Percentiles rank a stretch among this genome's conserved stretches.
Conservation (phyloP, 2,888 invertebrate genomes). For the Oligia fasciuncula region DNA sequence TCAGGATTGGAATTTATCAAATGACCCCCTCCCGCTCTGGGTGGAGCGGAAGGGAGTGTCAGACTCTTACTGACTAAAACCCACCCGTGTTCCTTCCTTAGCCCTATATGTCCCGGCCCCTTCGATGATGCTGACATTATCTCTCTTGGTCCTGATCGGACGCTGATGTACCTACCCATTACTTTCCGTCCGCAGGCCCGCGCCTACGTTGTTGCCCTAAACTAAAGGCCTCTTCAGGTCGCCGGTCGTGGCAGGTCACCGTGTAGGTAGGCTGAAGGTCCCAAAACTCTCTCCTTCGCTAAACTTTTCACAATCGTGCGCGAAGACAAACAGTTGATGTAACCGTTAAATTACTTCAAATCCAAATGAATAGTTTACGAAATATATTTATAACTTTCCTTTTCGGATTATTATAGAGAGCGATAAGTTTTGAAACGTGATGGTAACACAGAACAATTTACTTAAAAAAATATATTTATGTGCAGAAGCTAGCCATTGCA, state of each 20-base stretch:
- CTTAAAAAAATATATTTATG: no score
- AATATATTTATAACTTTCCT: slow-evolving; percentile 52
- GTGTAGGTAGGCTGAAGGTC: neutral
- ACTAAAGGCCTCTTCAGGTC: neutral
- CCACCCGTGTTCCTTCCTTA: no score
- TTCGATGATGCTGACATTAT: no score
- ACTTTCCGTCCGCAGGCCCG: no score
- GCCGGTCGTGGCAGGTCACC: neutral
- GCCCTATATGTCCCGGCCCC: no score
- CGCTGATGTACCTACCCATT: no score
- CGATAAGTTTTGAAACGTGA: slow-evolving; percentile 11
- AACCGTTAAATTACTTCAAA: slow-evolving; percentile 56
- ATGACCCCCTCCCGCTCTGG: no score
- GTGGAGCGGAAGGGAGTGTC: no score
- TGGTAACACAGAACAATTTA: neutral
- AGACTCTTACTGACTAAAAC: no score
- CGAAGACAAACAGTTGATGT: slow-evolving; percentile 43
- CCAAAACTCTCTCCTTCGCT: slow-evolving; percentile 22
- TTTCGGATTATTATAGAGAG: slow-evolving; percentile 38
- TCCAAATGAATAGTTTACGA: slow-evolving; percentile 45
- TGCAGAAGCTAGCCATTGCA: neutral
- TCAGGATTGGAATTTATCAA: no score
- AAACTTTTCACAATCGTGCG: slow-evolving; percentile 48
- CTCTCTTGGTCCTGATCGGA: no score
- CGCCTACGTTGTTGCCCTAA: neutral